Base-by-base conservation (phyloP, 2,113 vertebrate species). In the Artemisiospiza belli region DNA sequence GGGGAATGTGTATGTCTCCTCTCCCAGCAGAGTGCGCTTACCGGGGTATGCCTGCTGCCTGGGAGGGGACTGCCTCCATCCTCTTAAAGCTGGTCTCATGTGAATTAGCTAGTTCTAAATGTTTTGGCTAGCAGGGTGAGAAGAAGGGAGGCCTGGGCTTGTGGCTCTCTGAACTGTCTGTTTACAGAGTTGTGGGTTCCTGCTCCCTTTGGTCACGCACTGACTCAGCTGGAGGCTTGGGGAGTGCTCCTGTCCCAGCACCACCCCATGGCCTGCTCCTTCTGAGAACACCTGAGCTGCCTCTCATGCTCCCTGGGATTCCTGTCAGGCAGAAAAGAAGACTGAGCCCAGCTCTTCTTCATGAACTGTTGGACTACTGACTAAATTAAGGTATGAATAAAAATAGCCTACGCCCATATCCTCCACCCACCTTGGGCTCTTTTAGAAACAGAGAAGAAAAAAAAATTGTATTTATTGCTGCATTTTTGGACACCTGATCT, bases 401-500 rank as follows among this genome's bases (percentile, higher is more conserved):
- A 96, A 97, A 93, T 94, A 96, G 64, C 69, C 68, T 89, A 69
- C 10, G 4, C 83, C 92, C 76, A 94, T 89, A 49, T 75, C 25
- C 27, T 90, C 95, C 94, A 69, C 96, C 96, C 69, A 96, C 94
- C 76, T 78, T 83, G 69, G 75, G 89, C 61, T 91, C 91, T 93
- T 96, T 81, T 75, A 89, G 94, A 90, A 92, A 83, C 54, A 75
- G 57, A 52, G 64, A 94, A 90, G 79, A 21, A 73, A 95, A 93
- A 73, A 95, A 78, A 76, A 24, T 7, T 28, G 21, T 51, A 77
- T 80, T 74, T 90, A 63, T 70, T 94, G 73, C 95, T 93, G 64
- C 54, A 19, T 78, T 92, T 93, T 84, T 87, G 94, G 89, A 92
- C 96, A 97, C 96, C 96, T 97, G 94, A 94, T 97, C 94, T 95